Evolutionary conservation across 2,888 invertebrate species (phyloP), one percentile per base, ranked within the genome.

Genomic region (Dryadula phaetusa): DNA sequence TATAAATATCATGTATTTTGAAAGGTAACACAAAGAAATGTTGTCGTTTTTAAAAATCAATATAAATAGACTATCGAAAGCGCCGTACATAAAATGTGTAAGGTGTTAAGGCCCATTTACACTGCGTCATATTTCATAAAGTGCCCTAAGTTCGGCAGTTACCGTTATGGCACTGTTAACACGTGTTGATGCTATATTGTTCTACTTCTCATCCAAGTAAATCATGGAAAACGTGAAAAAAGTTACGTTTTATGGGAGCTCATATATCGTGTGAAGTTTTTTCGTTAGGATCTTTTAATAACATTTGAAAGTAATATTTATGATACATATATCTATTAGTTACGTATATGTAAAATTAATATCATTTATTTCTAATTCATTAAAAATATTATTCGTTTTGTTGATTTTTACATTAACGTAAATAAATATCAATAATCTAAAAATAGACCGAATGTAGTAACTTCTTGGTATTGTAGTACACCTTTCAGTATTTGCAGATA

Each of bases 101-200:
- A 70, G 66, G 70, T 63, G 70, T 85, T 89, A 90, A 88, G 85
- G 84, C 84, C 78, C 79, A 85, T 82, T 84, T 83, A 84, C 82
- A 82, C 82, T 78, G 89, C 88, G 88, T 87, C 90, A 90, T 92
- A 92, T 92, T 92, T 92, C 81, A 92, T 85, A 84, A 89, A 90
- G 84, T 85, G 88, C 90, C 88, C 83, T 85, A 92, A 92, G 88
- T 92, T 91, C 78, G 85, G 90, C 92, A 89, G 91, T 92, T 92
- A 81, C 83, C 84, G 88, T 90, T 90, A 92, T 90, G 84, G 88
- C 84, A 81, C 81, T 89, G 90, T 91, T 91, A 92, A 91, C 92
- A 92, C 91, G 89, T 92, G 92, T 87, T 88, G 85, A 76, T 81
- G 80, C 80, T 82, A 88, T 88, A 87, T 85, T 87, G 87, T 87